Evolutionary conservation across 2,888 invertebrate genomes (phyloP).

Genomic region (Drosophila ezoana): DNA sequence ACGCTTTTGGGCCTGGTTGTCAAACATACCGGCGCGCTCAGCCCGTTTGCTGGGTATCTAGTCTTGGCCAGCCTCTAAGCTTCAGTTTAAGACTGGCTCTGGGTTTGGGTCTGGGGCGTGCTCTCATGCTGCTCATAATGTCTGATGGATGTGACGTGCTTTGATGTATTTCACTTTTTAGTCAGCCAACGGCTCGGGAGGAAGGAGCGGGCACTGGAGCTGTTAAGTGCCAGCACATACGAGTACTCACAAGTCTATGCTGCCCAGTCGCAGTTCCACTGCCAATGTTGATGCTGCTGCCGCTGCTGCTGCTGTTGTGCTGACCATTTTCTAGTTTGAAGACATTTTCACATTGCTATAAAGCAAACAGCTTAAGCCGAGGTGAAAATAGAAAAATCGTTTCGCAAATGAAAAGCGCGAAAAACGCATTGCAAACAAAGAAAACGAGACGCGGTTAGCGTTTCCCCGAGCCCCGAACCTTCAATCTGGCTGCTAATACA

Average conservation of each 20-base stretch:
- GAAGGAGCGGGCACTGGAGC: constrained; percentile 24
- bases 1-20: constrained; percentile 70
- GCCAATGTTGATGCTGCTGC: constrained; percentile 26
- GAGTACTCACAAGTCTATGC: constrained; percentile 44
- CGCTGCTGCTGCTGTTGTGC: constrained; percentile 33
- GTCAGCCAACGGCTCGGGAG: constrained; percentile 30
- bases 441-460: constrained; percentile 51
- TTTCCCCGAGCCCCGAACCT: neutral
- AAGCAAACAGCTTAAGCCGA: constrained; percentile 59
- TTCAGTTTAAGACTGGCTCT: constrained; percentile 23
- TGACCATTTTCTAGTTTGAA: constrained; percentile 74
- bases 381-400: constrained; percentile 76
- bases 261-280: constrained; percentile 20
- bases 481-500: constrained; percentile 21
- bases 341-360: constrained; percentile 77
- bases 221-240: constrained; percentile 72
- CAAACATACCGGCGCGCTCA: constrained; percentile 43
- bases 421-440: constrained; percentile 74
- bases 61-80: constrained; percentile 42
- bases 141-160: constrained; percentile 78
- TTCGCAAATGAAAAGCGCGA: constrained; percentile 75
- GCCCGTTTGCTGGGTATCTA: constrained; percentile 39
- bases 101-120: constrained; percentile 61
- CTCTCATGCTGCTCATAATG: constrained; percentile 78
- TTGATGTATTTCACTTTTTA: constrained; percentile 78